Evolutionary conservation across 2,888 invertebrate genomes (phyloP), one percentile per base, ranked within the genome.

Genomic region (Lasioglossum leucozonium): DNA sequence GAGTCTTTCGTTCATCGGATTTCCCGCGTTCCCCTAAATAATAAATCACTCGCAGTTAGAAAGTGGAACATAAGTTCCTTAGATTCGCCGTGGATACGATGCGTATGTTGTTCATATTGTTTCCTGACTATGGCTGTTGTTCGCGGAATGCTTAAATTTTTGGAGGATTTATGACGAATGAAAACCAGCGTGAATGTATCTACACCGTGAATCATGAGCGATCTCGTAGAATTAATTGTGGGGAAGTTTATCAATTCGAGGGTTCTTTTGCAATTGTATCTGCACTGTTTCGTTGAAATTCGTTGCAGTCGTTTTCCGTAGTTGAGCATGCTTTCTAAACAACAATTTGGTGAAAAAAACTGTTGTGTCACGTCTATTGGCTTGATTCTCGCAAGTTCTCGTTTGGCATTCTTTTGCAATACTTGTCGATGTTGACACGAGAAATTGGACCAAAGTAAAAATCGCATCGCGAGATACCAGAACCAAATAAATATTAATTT

Each of bases 11-110:
- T 74, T 58, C 55, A 58, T 74, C 58, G n/a, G 18, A 30, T 65
- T 65, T 65, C 65, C 18, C 65, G 65, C 65, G 34, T 65, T 34
- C 65, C 30, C 30, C 65, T 34, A 34, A 65, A 65, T 42, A 26
- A 42, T 71, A 71, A 77, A 65, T 65, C 65, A 65, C 65, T 34
- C 34, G 34, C 65, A 77, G 47, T 47, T 44, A 44, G 47, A 37
- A 30, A 37, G 16, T 34, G 44, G 30, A 40, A 26, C 65, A 65
- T 34, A 65, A 8, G 65, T 65, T 65, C 65, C 65, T 34, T 34
- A 34, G 65, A 65, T 65, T 65, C 34, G 16, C 65, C 30, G 34
- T 34, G 16, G 30, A 65, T 65, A 65, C 65, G 65, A 18, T 18
- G 65, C 30, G 18, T 34, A 1, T 26, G 58, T 58, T 58, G 62